Conservation (phyloP, 2,797 vertebrate genomes). For the Rhinophrynus dorsalis region DNA sequence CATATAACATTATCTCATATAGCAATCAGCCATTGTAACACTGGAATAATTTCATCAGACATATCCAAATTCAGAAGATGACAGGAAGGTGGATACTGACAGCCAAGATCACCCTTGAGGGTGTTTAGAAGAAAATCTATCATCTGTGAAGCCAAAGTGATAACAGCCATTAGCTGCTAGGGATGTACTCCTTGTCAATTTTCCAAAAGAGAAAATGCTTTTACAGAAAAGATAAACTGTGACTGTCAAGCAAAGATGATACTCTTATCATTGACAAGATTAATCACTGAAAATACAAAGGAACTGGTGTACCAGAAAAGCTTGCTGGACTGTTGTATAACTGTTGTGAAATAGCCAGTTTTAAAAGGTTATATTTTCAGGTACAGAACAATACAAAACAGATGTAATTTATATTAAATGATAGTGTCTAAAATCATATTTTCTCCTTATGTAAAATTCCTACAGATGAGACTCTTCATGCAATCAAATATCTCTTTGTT, state of each 20-base stretch:
- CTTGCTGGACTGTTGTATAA: constrained; percentile 31
- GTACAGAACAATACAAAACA: neutral
- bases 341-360: constrained; percentile 25
- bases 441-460: too few relatives aligned
- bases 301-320: neutral
- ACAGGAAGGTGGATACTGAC: constrained; percentile 50
- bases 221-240: constrained; percentile 61
- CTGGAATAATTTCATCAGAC: constrained; percentile 46
- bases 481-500: too few relatives aligned
- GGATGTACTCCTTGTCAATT: constrained; percentile 57
- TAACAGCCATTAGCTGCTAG: constrained; percentile 61
- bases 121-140: constrained; percentile 64
- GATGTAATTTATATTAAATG: too few relatives aligned
- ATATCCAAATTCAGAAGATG: constrained; percentile 54
- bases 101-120: constrained; percentile 57
- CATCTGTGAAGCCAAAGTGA: constrained; percentile 58
- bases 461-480: too few relatives aligned
- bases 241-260: constrained; percentile 52
- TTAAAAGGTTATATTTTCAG: neutral
- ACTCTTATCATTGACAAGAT: constrained; percentile 52
- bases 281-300: constrained; percentile 51
- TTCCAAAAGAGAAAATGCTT: constrained; percentile 56
- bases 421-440: too few relatives aligned
- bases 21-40: neutral
- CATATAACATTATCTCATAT: neutral